A percentile compares a stretch with the other conserved stretches of the same genome.
Conservation (phyloP, 2,888 invertebrate genomes). For the Callinectes sapidus region DNA sequence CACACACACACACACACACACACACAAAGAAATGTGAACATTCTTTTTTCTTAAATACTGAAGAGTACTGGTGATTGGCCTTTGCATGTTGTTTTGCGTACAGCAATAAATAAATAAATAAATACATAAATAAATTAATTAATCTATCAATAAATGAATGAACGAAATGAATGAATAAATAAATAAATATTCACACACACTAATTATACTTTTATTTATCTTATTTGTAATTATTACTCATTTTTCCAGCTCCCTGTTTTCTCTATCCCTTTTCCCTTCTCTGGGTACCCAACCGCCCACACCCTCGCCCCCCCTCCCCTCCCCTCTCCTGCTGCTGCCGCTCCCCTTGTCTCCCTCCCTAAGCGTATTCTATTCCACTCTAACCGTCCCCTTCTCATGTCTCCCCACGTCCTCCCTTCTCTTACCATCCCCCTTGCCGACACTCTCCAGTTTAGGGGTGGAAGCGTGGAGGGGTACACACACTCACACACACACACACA, state of each 20-base stretch:
- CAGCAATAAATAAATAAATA: too few species aligned
- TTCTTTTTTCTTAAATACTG: too few species aligned
- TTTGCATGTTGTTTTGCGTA: too few species aligned
- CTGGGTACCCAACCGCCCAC: not conserved
- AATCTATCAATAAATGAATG: too few species aligned
- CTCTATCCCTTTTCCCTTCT: not conserved
- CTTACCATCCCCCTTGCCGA: not conserved
- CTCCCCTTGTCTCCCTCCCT: not conserved
- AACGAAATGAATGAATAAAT: too few species aligned
- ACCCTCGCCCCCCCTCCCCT: not conserved
- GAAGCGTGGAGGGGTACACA: not conserved
- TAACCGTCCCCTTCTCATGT: conserved; percentile 15
- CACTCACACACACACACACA: not conserved
- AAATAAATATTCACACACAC: not conserved
- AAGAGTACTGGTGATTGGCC: too few species aligned
- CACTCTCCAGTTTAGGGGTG: not conserved
- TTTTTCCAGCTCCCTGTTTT: not conserved
- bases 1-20: too few species aligned
- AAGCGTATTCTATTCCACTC: not conserved
- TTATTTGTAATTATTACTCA: not conserved
- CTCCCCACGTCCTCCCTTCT: not conserved
- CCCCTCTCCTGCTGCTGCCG: not conserved
- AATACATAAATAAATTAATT: too few species aligned
- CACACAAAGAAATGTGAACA: too few species aligned
- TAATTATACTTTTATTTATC: too few species aligned